These are phyloP conservation scores for Phrixothrix hirtus DNA, from an alignment of 2,888 invertebrate species.

Conservation along the genomic window DNA sequence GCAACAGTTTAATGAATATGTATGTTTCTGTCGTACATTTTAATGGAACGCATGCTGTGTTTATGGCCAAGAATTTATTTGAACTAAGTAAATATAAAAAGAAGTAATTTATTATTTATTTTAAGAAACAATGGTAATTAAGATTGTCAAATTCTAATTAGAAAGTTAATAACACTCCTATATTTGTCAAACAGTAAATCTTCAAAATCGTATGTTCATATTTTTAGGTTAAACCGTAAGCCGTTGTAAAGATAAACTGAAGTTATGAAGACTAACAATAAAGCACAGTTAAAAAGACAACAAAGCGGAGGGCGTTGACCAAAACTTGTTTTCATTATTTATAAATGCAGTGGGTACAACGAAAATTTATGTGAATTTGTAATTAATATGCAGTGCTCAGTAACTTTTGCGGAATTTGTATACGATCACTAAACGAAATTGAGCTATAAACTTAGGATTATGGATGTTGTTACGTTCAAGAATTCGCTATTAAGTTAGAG, in stretches of 20 bases:
- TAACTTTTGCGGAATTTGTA: slow-evolving; percentile 11
- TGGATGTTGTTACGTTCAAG: slow-evolving; percentile 6
- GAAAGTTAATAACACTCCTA: too few relatives aligned
- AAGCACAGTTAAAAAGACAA: slow-evolving; percentile 8
- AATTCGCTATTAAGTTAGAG: slow-evolving; percentile 1
- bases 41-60: too few relatives aligned
- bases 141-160: too few relatives aligned
- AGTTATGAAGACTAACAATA: neutral
- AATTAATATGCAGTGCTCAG: slow-evolving; percentile 19
- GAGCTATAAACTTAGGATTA: slow-evolving; percentile 13
- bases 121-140: too few relatives aligned
- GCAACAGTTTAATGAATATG: too few relatives aligned
- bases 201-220: too few relatives aligned
- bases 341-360: slow-evolving; percentile 7
- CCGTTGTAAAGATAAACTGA: neutral
- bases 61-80: too few relatives aligned
- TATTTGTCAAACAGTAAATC: too few relatives aligned
- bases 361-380: slow-evolving; percentile 18
- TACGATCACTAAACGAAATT: slow-evolving; percentile 9
- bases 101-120: too few relatives aligned
- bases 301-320: slow-evolving; percentile 25
- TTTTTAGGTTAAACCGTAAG: neutral
- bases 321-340: slow-evolving; percentile 17
- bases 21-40: too few relatives aligned
- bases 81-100: too few relatives aligned